Conservation (phyloP, 1,140 invertebrate genomes). For the Teleopsis dalmanni region DNA sequence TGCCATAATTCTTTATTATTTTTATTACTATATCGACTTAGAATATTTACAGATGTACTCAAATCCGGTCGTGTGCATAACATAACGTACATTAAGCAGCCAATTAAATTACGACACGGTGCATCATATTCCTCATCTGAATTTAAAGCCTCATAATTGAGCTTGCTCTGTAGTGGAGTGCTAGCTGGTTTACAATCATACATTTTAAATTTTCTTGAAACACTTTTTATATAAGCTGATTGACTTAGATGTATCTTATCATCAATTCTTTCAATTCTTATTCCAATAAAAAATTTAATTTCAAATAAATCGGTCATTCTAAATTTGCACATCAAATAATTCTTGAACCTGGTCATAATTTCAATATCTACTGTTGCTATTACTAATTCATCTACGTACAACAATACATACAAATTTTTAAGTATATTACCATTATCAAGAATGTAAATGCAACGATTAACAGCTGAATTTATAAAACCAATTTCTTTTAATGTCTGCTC, state of each 20-base stretch:
- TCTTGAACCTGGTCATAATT: conserved; percentile 18
- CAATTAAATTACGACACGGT: conserved; percentile 28
- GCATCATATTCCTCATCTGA: conserved; percentile 20
- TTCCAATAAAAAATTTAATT: conserved; percentile 16
- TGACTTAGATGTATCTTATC: conserved; percentile 17
- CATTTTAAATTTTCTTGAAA: conserved; percentile 28
- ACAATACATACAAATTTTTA: conserved; percentile 18
- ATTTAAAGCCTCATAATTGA: conserved; percentile 22
- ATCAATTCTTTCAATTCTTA: conserved; percentile 17
- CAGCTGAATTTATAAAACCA: background rate
- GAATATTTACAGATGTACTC: conserved; percentile 25
- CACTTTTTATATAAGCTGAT: conserved; percentile 13
- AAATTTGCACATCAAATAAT: conserved; percentile 23
- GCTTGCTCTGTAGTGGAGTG: conserved; percentile 19
- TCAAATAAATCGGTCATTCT: conserved; percentile 13
- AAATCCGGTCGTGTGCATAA: conserved; percentile 35
- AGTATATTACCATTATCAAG: conserved; percentile 11
- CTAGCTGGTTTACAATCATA: conserved; percentile 21
- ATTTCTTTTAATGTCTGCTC: background rate
- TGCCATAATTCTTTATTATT: conserved; percentile 27
- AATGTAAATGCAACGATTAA: background rate
- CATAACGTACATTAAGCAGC: conserved; percentile 34
- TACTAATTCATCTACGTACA: conserved; percentile 25
- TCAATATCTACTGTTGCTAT: conserved; percentile 17
- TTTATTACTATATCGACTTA: conserved; percentile 26